Base-by-base conservation (phyloP, 2,797 vertebrate genomes). In the Tympanoctomys barrerae region DNA sequence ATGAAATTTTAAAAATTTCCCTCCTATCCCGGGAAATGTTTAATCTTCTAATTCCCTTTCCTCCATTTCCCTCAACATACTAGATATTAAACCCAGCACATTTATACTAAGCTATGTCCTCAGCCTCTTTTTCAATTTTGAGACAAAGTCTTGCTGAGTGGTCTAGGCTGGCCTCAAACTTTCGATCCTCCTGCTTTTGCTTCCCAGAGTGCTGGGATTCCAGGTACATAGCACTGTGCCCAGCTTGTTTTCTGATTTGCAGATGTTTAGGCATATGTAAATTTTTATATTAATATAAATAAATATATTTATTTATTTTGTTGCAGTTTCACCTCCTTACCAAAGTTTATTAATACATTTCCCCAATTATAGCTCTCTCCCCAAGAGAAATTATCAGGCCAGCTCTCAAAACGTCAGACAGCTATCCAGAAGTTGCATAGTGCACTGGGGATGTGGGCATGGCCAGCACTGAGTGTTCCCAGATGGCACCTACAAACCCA, bases 341-440 rank as follows among this genome's bases (percentile, higher is more conserved):
- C 39, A 87, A 92, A n/a, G n/a, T 52, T 88, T 71, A 73, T 79
- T 62, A 73, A 26, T 31, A 11, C 46, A 46, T 90, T 84, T 90
- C 71, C 57, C 28, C 33, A 52, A 64, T 68, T 68, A 68, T 24
- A 79, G 28, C 39, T 79, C 21, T 57, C 16, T 91, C 62, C 33
- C 49, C 5, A 68, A 66, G 78, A 81, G 78, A 80, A 75, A 39
- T 68, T 59, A 46, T 62, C 11, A 24, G 22, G n/a, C 83, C 33
- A 79, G 18, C 26, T 78, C 46, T 49, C 46, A 49, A 52, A 78
- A 52, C 22, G 7, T 52, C 2, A 49, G 75, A 33, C 7, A 3
- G 22, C 90, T 78, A 4, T 33, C 49, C 49, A 89, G 81, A 71
- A 83, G 78, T 73, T 57, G 49, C n/a, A 52, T 28, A n/a, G 3